A percentile compares a stretch with the other conserved stretches of the same genome.
Evolutionary conservation across 2,888 invertebrate genomes (phyloP).

Genomic region (Macrosoma leucophasiata): DNA sequence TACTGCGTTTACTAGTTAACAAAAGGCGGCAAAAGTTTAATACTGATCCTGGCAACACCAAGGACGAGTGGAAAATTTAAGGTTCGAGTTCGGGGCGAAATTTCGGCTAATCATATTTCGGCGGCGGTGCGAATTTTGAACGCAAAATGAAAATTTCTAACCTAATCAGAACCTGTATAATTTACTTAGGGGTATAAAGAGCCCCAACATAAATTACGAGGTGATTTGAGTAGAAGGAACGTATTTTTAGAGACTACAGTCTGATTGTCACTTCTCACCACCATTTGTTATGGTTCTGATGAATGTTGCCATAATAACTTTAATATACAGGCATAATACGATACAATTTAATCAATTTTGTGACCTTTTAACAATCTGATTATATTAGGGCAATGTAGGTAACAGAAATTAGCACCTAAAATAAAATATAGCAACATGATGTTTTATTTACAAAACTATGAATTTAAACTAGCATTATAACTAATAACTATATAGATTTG

Average conservation of each 20-base stretch:
- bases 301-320: constrained; percentile 49
- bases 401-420: constrained; percentile 65
- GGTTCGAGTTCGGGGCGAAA: constrained; percentile 50
- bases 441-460: constrained; percentile 16
- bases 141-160: constrained; percentile 55
- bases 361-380: constrained; percentile 41
- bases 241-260: constrained; percentile 51
- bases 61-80: too few species aligned
- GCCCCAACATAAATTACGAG: constrained; percentile 73
- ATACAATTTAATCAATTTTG: constrained; percentile 35
- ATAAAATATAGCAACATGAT: constrained; percentile 61
- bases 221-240: constrained; percentile 75
- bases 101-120: constrained; percentile 46
- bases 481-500: constrained; percentile 56
- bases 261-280: constrained; percentile 65
- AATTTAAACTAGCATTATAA: constrained; percentile 54
- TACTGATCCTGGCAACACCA: too few species aligned
- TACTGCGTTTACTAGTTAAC: constrained; percentile 1
- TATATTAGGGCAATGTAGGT: constrained; percentile 34
- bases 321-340: constrained; percentile 28
- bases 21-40: constrained; percentile 1
- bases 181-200: constrained; percentile 58
- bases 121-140: constrained; percentile 56
- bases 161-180: constrained; percentile 77
- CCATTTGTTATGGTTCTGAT: constrained; percentile 65